Evolutionary conservation across 2,113 vertebrate genomes (phyloP), one percentile per base, ranked within the genome.

Genomic region (Bubo blakistoni): DNA sequence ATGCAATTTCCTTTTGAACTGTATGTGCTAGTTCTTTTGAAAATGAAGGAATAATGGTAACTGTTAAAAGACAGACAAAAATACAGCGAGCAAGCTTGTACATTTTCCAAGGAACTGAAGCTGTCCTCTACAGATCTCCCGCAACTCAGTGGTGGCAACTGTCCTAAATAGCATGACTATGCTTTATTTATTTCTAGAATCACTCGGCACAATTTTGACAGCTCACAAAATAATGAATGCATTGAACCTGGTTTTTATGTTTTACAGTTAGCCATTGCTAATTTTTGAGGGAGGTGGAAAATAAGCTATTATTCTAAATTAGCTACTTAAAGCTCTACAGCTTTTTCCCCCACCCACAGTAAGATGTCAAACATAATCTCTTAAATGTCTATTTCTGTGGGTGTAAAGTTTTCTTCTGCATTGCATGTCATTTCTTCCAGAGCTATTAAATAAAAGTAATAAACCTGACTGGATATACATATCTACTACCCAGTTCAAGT

Each of bases 1-100:
- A 84, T 6, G 80, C 44, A 52, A 92, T 94, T 94, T 97, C 86
- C 88, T 94, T 96, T 61, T 90, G 76, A 94, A 92, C 86, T 78
- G 36, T 32, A 80, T 61, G 47, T 78, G 72, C 83, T 65, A 52
- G 52, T 78, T 86, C 86, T 92, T 88, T 81, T 44, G 72, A 65
- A 96, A 95, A 95, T n/a, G 82, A 90, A 86, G 46, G 49, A 92
- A 88, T 91, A 96, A 93, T 52, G 77, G 82, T 59, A 94, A 93
- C 59, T 38, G 85, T 27, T 86, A 78, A 86, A 73, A 84, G 55
- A 52, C 67, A 85, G 76, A 49, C 85, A 88, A 90, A 95, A 96
- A 88, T 82, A 90, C 34, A 91, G 17, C 4, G 3, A 90, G 90
- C 46, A 81, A 66, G 61, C 58, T 10, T 71, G 76, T 46, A 58